Conservation (phyloP, 2,888 invertebrate genomes). For the Trachelus tabidus region DNA sequence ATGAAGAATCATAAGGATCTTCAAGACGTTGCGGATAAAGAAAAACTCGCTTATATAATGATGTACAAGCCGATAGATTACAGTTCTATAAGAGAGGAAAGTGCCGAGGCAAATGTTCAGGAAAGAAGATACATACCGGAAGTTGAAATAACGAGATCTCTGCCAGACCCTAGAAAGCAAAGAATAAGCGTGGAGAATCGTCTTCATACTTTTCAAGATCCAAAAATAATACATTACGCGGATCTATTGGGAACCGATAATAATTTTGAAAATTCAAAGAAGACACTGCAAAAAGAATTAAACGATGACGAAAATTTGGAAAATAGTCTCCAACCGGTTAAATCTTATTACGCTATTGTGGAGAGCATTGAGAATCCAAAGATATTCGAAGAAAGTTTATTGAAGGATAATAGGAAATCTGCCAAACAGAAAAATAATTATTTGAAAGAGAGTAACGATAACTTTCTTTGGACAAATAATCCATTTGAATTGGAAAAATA, state of each 20-base stretch:
- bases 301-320: background rate
- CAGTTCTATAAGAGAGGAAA: background rate
- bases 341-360: slow-evolving; percentile 29
- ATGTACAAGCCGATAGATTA: slow-evolving; percentile 25
- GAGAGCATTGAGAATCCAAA: slow-evolving; percentile 32
- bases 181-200: slow-evolving; percentile 11
- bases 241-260: background rate
- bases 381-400: slow-evolving; percentile 12
- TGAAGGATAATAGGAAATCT: background rate
- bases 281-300: background rate
- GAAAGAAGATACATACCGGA: slow-evolving; percentile 24
- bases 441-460: background rate
- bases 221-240: slow-evolving; percentile 7
- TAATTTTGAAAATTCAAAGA: background rate
- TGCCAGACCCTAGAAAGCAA: slow-evolving; percentile 19
- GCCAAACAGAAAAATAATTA: background rate
- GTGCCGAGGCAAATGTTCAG: background rate
- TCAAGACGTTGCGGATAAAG: slow-evolving; percentile 26
- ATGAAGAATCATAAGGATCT: slow-evolving; percentile 27
- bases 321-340: slow-evolving; percentile 3
- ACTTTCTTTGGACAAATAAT: background rate
- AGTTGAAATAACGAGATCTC: slow-evolving; percentile 24
- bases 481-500: background rate
- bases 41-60: slow-evolving; percentile 31
- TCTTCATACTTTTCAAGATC: slow-evolving; percentile 10